Evolutionary conservation across 2,797 vertebrate species (phyloP), one percentile per base, ranked within the genome.

Genomic region (Hydrophis major): DNA sequence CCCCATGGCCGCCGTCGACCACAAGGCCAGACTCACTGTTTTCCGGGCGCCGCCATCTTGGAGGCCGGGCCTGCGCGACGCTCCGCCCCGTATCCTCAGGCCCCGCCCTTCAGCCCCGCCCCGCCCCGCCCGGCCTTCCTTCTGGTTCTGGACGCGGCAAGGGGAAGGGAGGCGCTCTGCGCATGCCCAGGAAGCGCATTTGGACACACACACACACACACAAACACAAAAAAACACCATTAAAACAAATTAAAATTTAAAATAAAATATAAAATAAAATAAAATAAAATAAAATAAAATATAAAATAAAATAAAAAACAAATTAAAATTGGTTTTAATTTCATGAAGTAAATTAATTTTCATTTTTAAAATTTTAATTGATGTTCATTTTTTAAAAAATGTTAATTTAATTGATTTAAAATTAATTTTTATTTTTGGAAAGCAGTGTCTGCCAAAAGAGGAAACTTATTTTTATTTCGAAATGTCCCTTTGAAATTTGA

Each of bases 31-130:
- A 98, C 98, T 98, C 96, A 99, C 98, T 98, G 98, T 97, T 98
- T 99, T 86, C 98, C 97, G 95, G 98, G 98, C 91, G 96, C 97
- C 97, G 99, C 98, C 99, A 99, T 99, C 96, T 98, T 98, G 91
- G 63, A 50, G 78, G 47, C 42, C 53, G 42, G 12, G 53, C 53
- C 6, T 87, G 25, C 32, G 32, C 32, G 47, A 12, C 10, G 47
- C 18, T 7, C 10, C 27, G 53, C 53, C 28, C 28, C 2, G 28
- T 13, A 5, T n/a, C 13, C 1, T n/a, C 4, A 66, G 61, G 27
- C 11, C 1, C 27, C 61, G 61, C 61, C 27, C 28, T 6, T 28
- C 2, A 5, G 61, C 13, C 13, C n/a, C 66, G 66, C 27, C 86
- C 28, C 16, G 27, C 50, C 50, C 50, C 7, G 50, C 50, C 50